Evolutionary conservation across 2,113 vertebrate species (phyloP).

Genomic region (Syrmaticus mikado): DNA sequence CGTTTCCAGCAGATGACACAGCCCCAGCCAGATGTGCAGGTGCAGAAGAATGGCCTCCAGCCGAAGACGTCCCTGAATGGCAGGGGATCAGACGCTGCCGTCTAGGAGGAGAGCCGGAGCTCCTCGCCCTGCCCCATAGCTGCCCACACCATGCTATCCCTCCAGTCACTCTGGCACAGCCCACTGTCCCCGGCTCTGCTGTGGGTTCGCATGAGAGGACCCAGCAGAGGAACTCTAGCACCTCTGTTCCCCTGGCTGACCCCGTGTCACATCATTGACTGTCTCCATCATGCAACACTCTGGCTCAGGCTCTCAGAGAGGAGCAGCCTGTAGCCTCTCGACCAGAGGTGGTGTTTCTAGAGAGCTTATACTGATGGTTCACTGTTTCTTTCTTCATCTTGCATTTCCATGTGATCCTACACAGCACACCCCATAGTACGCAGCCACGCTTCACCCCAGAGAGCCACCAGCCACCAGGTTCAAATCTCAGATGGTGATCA

Average conservation of each 20-base stretch:
- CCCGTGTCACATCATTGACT: neutral
- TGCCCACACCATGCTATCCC: neutral
- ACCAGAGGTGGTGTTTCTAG: neutral
- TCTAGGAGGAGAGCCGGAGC: neutral
- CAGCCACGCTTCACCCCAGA: neutral
- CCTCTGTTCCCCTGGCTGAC: neutral
- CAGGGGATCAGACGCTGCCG: neutral
- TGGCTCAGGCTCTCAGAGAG: neutral
- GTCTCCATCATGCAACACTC: neutral
- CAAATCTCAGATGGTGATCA: neutral
- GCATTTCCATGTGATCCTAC: neutral
- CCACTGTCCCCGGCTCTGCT: neutral
- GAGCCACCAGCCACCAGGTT: neutral
- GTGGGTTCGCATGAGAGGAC: neutral
- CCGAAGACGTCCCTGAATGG: constrained; percentile 60
- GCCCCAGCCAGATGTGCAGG: constrained; percentile 65
- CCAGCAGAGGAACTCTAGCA: neutral
- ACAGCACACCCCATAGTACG: neutral
- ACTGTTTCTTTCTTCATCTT: neutral
- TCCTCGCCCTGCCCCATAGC: neutral
- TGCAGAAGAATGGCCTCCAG: constrained; percentile 75
- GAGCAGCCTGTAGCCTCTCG: neutral
- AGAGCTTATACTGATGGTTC: neutral
- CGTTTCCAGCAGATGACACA: constrained; percentile 86
- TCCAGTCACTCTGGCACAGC: neutral